Base-by-base conservation (phyloP, 2,113 vertebrate genomes). In the Tenebrosternarchus preto region DNA sequence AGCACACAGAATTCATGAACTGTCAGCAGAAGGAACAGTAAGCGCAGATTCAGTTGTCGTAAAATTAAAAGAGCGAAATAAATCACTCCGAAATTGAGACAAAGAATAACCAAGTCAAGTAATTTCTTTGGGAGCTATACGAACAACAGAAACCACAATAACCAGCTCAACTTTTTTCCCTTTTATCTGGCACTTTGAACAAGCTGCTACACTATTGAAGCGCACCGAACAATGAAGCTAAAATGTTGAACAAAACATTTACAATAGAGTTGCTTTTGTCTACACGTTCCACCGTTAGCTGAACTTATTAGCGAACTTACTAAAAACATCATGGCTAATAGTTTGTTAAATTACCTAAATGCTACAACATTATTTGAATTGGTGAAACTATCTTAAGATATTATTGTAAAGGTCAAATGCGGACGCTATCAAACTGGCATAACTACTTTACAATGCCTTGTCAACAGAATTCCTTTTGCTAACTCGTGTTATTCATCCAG, bases 401-500 rank as follows among this genome's bases (percentile, higher is more conserved):
- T 31, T 5, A 22, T 27, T 15, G 15, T 1, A 64, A 19, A 66
- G 1, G 16, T 17, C 1, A 33, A 20, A 66, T 20, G 27, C 0
- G 2, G 4, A 6, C 4, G 4, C 2, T 6, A 20, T 33, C 29
- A 19, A 1, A 33, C 82, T 77, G 16, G 73, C 2, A 1, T 3
- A 29, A 12, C 69, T 53, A 68, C 76, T 77, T 24, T 67, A 60
- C 16, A 80, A 17, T 17, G 39, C 36, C 85, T 72, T 39, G 81
- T 50, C 43, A 50, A 50, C 43, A 50, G 43, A 50, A 50, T 46
- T 46, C 19, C 31, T 29, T 86, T 74, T 31, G 80, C 68, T 67
- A 50, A 73, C 55, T 76, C 36, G 33, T 29, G 74, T 85, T 82
- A 83, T 82, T 85, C 87, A 63, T 85, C 80, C 84, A 82, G 84